A percentile compares a stretch with the other conserved stretches of the same genome.
These are phyloP conservation scores for Porites cylindrica DNA, from an alignment of 92 coral and sea anemone genomes.

Conservation along the genomic window DNA sequence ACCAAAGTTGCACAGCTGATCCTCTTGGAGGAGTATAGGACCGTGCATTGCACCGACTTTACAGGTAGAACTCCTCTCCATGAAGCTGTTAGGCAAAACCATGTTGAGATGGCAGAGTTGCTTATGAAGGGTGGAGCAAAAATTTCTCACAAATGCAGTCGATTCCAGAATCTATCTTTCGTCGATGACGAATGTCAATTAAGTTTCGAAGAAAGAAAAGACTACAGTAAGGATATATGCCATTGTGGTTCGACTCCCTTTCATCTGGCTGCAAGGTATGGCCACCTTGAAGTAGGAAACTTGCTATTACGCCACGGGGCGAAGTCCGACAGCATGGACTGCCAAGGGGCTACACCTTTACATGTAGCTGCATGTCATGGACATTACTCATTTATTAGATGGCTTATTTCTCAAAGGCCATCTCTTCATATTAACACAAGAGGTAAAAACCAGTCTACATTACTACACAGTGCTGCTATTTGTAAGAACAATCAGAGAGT, in stretches of 20 bases:
- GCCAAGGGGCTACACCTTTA: slow-evolving; percentile 63
- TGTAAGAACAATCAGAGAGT: slow-evolving; percentile 22
- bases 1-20: slow-evolving; percentile 42
- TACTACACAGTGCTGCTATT: slow-evolving; percentile 55
- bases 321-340: slow-evolving; percentile 1
- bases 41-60: slow-evolving; percentile 63
- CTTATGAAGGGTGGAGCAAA: slow-evolving; percentile 44
- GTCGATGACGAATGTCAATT: background rate
- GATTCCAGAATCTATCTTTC: background rate
- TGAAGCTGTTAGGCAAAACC: slow-evolving; percentile 67
- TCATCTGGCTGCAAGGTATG: slow-evolving; percentile 61
- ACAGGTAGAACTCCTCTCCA: slow-evolving; percentile 79
- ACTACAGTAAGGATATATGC: slow-evolving; percentile 24
- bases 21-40: slow-evolving; percentile 8
- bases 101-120: slow-evolving; percentile 27
- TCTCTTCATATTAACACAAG: slow-evolving; percentile 7
- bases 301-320: slow-evolving; percentile 59
- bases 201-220: background rate
- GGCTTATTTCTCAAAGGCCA: slow-evolving; percentile 24
- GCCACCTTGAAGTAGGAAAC: slow-evolving; percentile 21
- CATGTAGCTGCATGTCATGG: slow-evolving; percentile 81
- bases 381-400: slow-evolving; percentile 50
- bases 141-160: slow-evolving; percentile 41
- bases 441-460: slow-evolving; percentile 59
- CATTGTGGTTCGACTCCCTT: slow-evolving; percentile 56